Base-by-base conservation (phyloP, 92 coral and sea anemone species). In the Galaxea fascicularis region DNA sequence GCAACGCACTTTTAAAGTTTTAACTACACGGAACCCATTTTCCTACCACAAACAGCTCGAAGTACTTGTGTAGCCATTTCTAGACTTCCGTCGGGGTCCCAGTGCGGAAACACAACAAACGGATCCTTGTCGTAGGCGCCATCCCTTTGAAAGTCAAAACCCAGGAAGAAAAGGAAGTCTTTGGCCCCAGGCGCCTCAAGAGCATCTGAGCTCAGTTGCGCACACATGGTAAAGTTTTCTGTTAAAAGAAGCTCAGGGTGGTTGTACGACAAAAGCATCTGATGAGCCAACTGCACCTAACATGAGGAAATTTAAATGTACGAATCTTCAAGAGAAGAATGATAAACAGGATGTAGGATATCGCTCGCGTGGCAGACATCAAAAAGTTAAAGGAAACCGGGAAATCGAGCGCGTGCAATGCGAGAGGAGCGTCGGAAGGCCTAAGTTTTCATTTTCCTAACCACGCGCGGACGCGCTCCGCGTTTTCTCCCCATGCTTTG, bases 51-150 rank as follows among this genome's bases (percentile, higher is more conserved):
- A 65, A 88, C 72, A 53, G 93, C 92, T 49, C 80, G 82, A 62
- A 94, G 47, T 20, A 90, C 82, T 44, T 80, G 70, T 35, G 92
- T 84, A 25, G 90, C 62, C 31, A 87, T 75, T 26, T 83, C 71
- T 68, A 94, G 77, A 15, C 89, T 83, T 60, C 72, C 88, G 41
- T 94, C 98, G 31, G 90, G 90, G 79, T 92, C 98, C 98, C 98
- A 94, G 59, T 94, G 93, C 3, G 95, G 98, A 71, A 94, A 94
- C 41, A 94, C 83, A 14, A 94, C 92, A 86, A 89, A 89, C 5
- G 94, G 94, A 68, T 94, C 95, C 54, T 52, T 87, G 53, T 88
- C 92, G n/a, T 75, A 76, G 1, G 95, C 88, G 30, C 90, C 98
- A 29, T 87, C 93, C 54, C 52, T 87, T 39, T 94, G 94, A 65